These are phyloP conservation scores for Macropodus opercularis DNA, from an alignment of 2,797 vertebrate genomes.

Conservation along the genomic window DNA sequence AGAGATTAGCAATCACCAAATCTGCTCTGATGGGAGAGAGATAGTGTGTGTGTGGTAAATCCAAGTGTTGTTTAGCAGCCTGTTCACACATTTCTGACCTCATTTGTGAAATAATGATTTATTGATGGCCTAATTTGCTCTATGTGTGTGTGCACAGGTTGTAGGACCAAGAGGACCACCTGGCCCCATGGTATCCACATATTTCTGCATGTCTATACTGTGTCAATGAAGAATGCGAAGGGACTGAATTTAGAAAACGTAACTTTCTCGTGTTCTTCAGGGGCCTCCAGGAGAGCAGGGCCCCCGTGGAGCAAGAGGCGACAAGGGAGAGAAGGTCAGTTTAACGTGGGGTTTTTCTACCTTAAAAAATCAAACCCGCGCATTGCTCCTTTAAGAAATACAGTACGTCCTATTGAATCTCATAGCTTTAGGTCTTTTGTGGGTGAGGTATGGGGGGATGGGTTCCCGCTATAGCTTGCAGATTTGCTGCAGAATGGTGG, in stretches of 20 bases:
- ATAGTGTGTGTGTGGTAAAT: constrained; percentile 38
- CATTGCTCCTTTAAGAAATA: constrained; percentile 17
- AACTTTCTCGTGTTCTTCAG: constrained; percentile 69
- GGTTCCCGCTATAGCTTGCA: constrained; percentile 35
- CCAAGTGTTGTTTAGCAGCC: background rate
- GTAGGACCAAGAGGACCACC: constrained; percentile 91
- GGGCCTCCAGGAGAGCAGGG: constrained; percentile 95
- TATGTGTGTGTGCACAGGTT: constrained; percentile 74
- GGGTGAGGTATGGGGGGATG: background rate
- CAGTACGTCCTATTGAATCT: constrained; percentile 32
- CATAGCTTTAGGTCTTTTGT: constrained; percentile 25
- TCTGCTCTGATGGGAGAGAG: constrained; percentile 39
- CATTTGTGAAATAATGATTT: background rate
- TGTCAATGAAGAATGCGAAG: background rate
- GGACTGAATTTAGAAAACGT: background rate
- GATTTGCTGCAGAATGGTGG: constrained; percentile 55
- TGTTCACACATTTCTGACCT: background rate
- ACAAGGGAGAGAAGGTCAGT: constrained; percentile 92
- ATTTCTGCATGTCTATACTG: background rate
- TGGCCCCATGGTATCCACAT: constrained; percentile 87
- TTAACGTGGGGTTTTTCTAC: constrained; percentile 16
- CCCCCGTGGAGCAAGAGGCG: constrained; percentile 87
- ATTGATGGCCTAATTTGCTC: background rate
- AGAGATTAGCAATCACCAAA: constrained; percentile 63
- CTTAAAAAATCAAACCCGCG: constrained; percentile 3